Percentiles rank a stretch among this genome's conserved stretches.
Conservation (phyloP, 2,888 invertebrate genomes). For the Hypomecis punctinalis region DNA sequence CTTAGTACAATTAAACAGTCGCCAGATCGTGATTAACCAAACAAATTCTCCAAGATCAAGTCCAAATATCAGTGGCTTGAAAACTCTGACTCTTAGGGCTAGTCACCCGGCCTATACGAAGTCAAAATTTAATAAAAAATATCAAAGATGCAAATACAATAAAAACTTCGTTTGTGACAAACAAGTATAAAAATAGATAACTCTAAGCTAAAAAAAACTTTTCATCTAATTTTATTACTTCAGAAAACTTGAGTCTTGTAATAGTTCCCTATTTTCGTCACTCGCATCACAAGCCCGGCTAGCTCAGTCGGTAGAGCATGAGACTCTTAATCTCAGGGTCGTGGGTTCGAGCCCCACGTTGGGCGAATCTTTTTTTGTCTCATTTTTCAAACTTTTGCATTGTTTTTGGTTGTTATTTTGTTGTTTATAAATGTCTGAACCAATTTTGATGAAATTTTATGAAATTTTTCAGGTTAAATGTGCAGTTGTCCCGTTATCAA, state of each 20-base stretch:
- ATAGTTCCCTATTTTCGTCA: conserved; percentile 13
- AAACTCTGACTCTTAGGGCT: too few species aligned
- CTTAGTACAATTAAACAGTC: conserved; percentile 53
- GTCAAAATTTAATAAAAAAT: too few species aligned
- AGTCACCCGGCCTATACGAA: too few species aligned
- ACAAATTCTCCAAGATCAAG: too few species aligned
- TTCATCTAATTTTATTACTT: too few species aligned
- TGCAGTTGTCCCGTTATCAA: conserved; percentile 91
- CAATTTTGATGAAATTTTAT: conserved; percentile 6
- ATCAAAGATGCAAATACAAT: too few species aligned
- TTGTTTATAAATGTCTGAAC: not conserved
- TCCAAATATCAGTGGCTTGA: too few species aligned
- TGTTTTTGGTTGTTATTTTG: not conserved
- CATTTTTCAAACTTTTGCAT: not conserved
- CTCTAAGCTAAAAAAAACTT: too few species aligned
- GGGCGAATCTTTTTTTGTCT: conserved; percentile 63
- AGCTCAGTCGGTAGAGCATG: conserved; percentile 86
- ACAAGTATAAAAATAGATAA: too few species aligned
- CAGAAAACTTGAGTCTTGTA: not conserved
- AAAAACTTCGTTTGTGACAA: too few species aligned
- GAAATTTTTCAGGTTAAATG: conserved; percentile 85
- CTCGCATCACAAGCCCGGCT: conserved; percentile 69
- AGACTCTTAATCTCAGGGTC: conserved; percentile 88
- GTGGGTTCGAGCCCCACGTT: conserved; percentile 88
- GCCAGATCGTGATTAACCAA: conserved; percentile 64